phyloP scores from a whole-genome alignment of 2,888 invertebrate species.

The Phytoseiulus persimilis region DNA sequence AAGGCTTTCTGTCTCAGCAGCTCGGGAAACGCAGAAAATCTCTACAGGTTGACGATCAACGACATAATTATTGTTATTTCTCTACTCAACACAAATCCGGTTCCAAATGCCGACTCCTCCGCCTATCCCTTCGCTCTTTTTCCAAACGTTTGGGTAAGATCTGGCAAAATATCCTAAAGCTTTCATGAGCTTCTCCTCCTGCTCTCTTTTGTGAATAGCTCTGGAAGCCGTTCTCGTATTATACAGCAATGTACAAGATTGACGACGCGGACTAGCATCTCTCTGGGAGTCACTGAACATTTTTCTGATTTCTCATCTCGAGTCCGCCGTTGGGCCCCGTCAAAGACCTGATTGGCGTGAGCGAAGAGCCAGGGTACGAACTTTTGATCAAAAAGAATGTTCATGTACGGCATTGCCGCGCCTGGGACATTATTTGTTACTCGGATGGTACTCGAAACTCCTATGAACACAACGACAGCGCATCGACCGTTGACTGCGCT shows the following conservation, averaged over 20 bases:
- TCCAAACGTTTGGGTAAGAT: not conserved
- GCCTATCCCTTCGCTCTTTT: not conserved
- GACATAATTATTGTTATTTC: not conserved
- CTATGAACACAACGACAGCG: not conserved
- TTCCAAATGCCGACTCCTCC: not conserved
- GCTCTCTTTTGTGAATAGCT: slow-evolving; percentile 7
- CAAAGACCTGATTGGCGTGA: not conserved
- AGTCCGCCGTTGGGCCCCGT: not conserved
- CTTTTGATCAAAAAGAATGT: not conserved
- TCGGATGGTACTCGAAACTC: not conserved
- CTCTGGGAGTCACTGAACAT: not conserved
- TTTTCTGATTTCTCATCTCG: not conserved
- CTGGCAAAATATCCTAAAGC: slow-evolving; percentile 38
- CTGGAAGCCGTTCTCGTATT: slow-evolving; percentile 12
- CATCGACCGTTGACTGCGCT: not conserved
- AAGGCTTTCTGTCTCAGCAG: not conserved
- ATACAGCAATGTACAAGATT: slow-evolving; percentile 27
- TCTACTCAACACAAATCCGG: not conserved
- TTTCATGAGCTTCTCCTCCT: slow-evolving; percentile 10
- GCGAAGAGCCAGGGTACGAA: not conserved
- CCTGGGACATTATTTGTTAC: not conserved
- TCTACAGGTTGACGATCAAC: not conserved
- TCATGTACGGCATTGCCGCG: not conserved
- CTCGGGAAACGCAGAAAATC: not conserved
- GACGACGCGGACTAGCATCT: slow-evolving; percentile 22